Percentiles rank a stretch among this genome's conserved stretches.
Conservation (phyloP, 2,888 invertebrate species). For the Melolontha melolontha region DNA sequence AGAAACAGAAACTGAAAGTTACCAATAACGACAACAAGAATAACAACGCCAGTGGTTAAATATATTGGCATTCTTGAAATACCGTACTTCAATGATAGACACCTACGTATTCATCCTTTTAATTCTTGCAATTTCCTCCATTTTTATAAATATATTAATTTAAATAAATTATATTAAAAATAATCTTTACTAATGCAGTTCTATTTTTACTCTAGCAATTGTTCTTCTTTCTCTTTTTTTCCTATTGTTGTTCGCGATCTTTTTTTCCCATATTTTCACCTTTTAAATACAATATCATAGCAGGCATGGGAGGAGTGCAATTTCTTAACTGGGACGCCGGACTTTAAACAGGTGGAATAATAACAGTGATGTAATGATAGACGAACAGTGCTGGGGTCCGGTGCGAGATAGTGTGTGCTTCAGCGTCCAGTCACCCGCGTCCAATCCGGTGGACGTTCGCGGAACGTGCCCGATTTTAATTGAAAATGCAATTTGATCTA, state of each 20-base stretch:
- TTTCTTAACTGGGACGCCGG: constrained; percentile 42
- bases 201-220: no score
- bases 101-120: constrained; percentile 27
- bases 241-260: not conserved
- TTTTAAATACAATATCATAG: constrained; percentile 20
- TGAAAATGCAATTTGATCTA: not conserved
- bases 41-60: constrained; percentile 9
- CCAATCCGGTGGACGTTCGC: constrained; percentile 12
- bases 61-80: constrained; percentile 37
- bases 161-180: no score
- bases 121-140: not conserved
- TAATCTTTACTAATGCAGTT: no score
- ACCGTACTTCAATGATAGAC: constrained; percentile 35
- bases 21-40: not conserved
- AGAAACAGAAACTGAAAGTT: constrained; percentile 48
- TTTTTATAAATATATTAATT: not conserved
- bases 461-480: constrained; percentile 4
- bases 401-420: constrained; percentile 10
- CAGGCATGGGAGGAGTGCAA: constrained; percentile 36
- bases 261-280: constrained; percentile 4
- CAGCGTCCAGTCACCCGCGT: constrained; percentile 25
- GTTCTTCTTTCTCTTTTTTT: no score
- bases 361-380: constrained; percentile 49
- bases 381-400: constrained; percentile 2
- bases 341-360: constrained; percentile 40